Conservation (phyloP, 2,797 vertebrate genomes). For the Pachyuromys duprasi region DNA sequence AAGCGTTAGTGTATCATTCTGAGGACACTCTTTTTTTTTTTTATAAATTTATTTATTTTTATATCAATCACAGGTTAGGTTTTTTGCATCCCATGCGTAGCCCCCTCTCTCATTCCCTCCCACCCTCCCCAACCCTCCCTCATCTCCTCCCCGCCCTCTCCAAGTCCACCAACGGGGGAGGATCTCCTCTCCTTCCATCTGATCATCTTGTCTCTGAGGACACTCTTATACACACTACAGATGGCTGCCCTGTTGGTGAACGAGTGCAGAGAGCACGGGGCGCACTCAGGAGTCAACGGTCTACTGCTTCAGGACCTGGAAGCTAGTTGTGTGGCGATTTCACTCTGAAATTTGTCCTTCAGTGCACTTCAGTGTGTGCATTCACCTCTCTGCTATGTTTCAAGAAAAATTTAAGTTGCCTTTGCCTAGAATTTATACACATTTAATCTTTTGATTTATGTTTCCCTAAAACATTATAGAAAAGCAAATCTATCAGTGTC, state of each 20-base stretch:
- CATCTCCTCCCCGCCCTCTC: no score
- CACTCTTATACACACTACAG: neutral
- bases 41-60: no score
- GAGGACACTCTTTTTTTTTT: neutral
- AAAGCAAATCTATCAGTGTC: conserved; percentile 67
- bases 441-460: conserved; percentile 69
- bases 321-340: neutral
- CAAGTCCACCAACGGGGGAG: no score
- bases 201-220: no score
- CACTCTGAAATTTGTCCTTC: conserved; percentile 5
- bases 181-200: no score
- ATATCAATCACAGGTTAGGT: no score
- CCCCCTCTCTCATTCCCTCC: no score
- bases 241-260: neutral
- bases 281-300: neutral
- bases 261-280: neutral
- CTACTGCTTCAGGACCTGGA: neutral
- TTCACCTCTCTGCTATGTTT: neutral
- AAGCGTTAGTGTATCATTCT: neutral
- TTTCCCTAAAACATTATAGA: conserved; percentile 66
- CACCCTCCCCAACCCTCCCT: no score
- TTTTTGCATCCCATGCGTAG: no score
- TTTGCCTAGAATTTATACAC: conserved; percentile 70
- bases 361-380: neutral
- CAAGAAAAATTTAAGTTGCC: conserved; percentile 27